phyloP scores from a whole-genome alignment of 2,888 invertebrate genomes.

The Parasteatoda lunata region DNA sequence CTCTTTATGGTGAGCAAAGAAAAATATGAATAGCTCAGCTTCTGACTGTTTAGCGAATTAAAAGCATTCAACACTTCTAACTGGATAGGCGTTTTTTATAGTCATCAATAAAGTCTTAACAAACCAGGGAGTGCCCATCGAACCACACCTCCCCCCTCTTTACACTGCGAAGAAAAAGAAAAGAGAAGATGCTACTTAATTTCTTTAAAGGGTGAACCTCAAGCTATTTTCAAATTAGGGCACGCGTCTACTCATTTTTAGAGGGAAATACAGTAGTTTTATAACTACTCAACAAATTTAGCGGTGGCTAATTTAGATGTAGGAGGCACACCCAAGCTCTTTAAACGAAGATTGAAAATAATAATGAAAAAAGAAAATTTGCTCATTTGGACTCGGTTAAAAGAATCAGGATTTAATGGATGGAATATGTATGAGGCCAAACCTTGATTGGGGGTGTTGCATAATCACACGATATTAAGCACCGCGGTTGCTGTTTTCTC shows the following conservation, averaged over 20 bases:
- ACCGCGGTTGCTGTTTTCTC: too few species aligned
- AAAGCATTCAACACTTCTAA: constrained; percentile 51
- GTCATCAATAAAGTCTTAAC: constrained; percentile 59
- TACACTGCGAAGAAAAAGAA: not conserved
- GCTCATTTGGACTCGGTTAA: constrained; percentile 15
- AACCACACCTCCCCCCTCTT: constrained; percentile 9
- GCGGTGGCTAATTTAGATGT: constrained; percentile 50
- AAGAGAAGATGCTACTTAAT: constrained; percentile 20
- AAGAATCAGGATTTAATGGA: constrained; percentile 39
- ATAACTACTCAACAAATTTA: constrained; percentile 39
- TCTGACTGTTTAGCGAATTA: constrained; percentile 24
- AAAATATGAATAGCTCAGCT: constrained; percentile 14
- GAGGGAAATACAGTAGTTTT: constrained; percentile 31
- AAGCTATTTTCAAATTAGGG: constrained; percentile 36
- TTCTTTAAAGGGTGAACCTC: constrained; percentile 24
- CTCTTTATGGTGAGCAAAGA: not conserved
- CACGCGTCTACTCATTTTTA: constrained; percentile 23
- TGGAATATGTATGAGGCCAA: constrained; percentile 56
- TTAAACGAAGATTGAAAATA: constrained; percentile 4
- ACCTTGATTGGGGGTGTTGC: constrained; percentile 13
- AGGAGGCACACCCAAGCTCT: constrained; percentile 36
- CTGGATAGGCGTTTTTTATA: constrained; percentile 33
- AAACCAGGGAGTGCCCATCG: constrained; percentile 21
- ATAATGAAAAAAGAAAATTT: constrained; percentile 6
- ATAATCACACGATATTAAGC: not conserved